Conservation (phyloP, 2,888 invertebrate species). For the Caenorhabditis sp. region DNA sequence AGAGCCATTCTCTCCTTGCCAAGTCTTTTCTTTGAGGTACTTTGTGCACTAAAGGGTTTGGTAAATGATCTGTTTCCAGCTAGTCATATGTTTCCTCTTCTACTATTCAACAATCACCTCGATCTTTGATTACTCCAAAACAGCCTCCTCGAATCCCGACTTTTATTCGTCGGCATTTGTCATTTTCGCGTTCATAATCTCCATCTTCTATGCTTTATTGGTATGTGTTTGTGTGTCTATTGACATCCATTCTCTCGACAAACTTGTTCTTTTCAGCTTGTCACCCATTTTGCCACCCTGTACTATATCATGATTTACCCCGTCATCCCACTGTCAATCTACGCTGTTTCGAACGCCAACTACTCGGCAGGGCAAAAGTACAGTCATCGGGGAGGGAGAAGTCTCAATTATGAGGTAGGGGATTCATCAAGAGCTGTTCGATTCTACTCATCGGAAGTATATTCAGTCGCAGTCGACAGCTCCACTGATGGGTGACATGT, state of each 20-base stretch:
- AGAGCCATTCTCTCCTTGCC: constrained; percentile 39
- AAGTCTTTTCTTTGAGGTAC: constrained; percentile 57
- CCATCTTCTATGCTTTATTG: constrained; percentile 50
- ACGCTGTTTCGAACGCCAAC: constrained; percentile 41
- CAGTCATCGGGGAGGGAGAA: constrained; percentile 11
- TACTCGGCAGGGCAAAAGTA: constrained; percentile 38
- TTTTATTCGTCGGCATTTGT: constrained; percentile 50
- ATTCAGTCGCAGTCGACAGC: constrained; percentile 22
- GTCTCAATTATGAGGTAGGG: constrained; percentile 39
- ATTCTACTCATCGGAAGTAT: neutral
- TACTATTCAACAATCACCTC: constrained; percentile 50
- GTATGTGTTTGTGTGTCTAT: constrained; percentile 9
- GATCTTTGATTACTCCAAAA: constrained; percentile 29
- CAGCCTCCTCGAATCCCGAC: constrained; percentile 22
- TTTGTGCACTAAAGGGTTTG: neutral
- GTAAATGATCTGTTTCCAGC: constrained; percentile 21
- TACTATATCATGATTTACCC: constrained; percentile 56
- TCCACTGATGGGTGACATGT: constrained; percentile 16
- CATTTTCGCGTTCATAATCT: constrained; percentile 53
- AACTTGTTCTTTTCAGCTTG: constrained; percentile 34
- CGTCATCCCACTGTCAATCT: constrained; percentile 18
- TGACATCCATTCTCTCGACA: neutral
- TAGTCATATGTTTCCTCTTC: constrained; percentile 43
- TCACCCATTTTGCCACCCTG: constrained; percentile 44
- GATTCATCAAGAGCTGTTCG: too few relatives aligned